These are phyloP conservation scores for Drosophila triauraria DNA, from an alignment of 1,140 invertebrate species.

Conservation along the genomic window DNA sequence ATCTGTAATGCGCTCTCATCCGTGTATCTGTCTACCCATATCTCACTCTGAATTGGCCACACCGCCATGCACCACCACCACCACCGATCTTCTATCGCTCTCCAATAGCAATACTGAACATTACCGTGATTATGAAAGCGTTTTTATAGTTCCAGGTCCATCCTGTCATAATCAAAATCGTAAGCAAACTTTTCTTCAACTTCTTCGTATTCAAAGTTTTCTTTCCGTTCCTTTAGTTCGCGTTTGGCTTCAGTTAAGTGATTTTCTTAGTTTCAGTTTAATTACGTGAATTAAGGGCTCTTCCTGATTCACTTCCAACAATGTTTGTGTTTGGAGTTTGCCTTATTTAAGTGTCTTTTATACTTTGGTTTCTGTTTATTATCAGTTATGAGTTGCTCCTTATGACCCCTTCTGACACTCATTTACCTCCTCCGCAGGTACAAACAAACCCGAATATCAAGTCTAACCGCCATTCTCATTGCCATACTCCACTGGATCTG, in stretches of 20 bases:
- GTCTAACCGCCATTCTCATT: slow-evolving; percentile 90
- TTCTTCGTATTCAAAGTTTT: slow-evolving; percentile 30
- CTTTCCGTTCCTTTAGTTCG: slow-evolving; percentile 12
- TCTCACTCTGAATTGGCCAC: slow-evolving; percentile 58
- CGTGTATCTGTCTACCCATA: slow-evolving; percentile 44
- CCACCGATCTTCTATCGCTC: slow-evolving; percentile 43
- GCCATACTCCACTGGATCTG: slow-evolving; percentile 88
- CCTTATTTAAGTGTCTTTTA: slow-evolving; percentile 26
- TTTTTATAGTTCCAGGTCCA: slow-evolving; percentile 91
- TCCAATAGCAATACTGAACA: slow-evolving; percentile 86
- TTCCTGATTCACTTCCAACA: neutral
- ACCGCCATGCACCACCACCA: slow-evolving; percentile 42
- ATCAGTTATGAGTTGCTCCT: neutral
- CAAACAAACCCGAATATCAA: slow-evolving; percentile 97
- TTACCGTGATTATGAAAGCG: slow-evolving; percentile 90
- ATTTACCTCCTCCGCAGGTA: slow-evolving; percentile 87
- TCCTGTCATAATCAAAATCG: slow-evolving; percentile 85
- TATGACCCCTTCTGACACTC: neutral
- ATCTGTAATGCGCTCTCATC: slow-evolving; percentile 22
- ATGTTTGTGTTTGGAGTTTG: slow-evolving; percentile 4
- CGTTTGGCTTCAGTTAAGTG: slow-evolving; percentile 22
- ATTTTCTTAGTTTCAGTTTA: slow-evolving; percentile 19
- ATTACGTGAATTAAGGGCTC: slow-evolving; percentile 3
- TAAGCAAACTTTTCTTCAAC: slow-evolving; percentile 67
- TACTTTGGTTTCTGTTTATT: neutral